Percentiles rank a stretch among this genome's conserved stretches.
Evolutionary conservation across 2,113 vertebrate species (phyloP).

Genomic region (Hiodon alosoides): DNA sequence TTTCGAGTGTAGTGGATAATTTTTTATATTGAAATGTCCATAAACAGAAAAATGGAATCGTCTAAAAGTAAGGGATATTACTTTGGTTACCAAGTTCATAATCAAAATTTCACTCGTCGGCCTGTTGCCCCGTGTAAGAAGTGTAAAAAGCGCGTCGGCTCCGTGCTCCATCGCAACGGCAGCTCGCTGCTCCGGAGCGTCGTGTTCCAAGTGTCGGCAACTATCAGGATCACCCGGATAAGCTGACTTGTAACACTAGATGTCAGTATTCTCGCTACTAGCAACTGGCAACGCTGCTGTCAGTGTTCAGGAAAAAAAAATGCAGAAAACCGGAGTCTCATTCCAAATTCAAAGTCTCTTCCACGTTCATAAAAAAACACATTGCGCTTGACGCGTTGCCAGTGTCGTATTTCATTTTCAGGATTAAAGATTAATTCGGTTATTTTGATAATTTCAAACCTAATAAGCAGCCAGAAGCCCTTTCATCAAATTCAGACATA

Average conservation of each 20-base stretch:
- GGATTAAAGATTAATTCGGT: no score
- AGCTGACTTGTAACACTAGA: constrained; percentile 52
- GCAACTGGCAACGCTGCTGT: constrained; percentile 14
- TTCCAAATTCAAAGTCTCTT: neutral
- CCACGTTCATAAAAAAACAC: neutral
- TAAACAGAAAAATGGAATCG: no score
- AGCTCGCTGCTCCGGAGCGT: no score
- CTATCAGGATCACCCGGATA: constrained; percentile 10
- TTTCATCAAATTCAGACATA: constrained; percentile 42
- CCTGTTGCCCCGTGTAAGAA: neutral
- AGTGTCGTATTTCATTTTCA: no score
- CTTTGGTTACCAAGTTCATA: no score
- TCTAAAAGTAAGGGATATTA: no score
- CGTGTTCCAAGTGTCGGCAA: neutral
- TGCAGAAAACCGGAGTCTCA: neutral
- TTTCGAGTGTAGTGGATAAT: no score
- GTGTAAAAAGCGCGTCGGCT: neutral
- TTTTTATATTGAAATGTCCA: no score
- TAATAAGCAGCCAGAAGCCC: constrained; percentile 44
- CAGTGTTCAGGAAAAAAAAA: neutral
- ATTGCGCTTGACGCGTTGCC: constrained; percentile 1
- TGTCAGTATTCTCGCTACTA: constrained; percentile 58
- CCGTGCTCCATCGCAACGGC: neutral
- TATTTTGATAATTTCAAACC: no score
- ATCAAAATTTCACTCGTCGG: no score